phyloP scores from a whole-genome alignment of 2,888 invertebrate species.

The Leptogaster cylindrica region DNA sequence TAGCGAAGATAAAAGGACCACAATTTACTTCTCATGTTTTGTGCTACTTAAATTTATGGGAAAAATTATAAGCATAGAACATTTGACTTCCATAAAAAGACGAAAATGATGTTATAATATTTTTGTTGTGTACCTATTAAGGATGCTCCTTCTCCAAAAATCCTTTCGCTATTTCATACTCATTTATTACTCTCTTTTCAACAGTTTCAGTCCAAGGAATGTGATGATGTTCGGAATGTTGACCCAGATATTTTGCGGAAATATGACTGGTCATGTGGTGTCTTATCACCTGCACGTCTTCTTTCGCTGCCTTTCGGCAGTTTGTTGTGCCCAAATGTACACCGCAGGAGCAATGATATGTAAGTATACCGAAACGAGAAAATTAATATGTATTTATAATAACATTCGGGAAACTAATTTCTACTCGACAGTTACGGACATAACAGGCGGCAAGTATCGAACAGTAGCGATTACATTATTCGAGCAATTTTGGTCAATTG shows the following conservation, averaged over 20 bases:
- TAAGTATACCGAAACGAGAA: conserved; percentile 52
- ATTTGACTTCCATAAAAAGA: no score
- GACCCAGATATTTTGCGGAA: conserved; percentile 62
- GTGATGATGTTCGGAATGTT: conserved; percentile 63
- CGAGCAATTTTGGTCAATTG: conserved; percentile 64
- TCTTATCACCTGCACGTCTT: conserved; percentile 62
- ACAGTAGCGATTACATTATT: conserved; percentile 60
- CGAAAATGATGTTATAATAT: no score
- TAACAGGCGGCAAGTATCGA: conserved; percentile 60
- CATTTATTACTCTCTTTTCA: no score
- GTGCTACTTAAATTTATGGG: no score
- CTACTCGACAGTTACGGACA: conserved; percentile 59
- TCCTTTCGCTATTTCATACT: no score
- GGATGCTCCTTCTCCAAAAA: no score
- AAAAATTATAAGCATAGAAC: no score
- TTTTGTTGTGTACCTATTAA: no score
- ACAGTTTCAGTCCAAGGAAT: conserved; percentile 61
- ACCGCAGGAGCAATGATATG: conserved; percentile 63
- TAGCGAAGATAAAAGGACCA: no score
- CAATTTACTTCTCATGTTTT: no score
- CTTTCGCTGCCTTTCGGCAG: conserved; percentile 62
- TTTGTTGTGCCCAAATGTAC: conserved; percentile 63
- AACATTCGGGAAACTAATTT: conserved; percentile 1
- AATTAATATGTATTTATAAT: not conserved
- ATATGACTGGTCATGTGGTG: conserved; percentile 60